A percentile compares a stretch with the other conserved stretches of the same genome.
phyloP scores from a whole-genome alignment of 2,113 vertebrate genomes.

The Beaufortia kweichowensis region DNA sequence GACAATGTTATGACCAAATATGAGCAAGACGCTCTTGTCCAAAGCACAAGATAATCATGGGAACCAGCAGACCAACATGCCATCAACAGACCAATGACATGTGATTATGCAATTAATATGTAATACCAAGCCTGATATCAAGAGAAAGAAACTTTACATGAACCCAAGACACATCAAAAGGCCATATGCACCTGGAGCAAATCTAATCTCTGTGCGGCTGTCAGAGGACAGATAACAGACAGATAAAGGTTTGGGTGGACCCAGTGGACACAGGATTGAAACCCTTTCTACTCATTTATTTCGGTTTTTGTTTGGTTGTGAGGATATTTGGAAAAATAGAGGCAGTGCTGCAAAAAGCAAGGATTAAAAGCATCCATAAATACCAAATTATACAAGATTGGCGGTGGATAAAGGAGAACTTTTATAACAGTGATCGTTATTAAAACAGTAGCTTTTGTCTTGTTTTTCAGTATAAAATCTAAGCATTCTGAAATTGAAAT shows the following conservation, averaged over 20 bases:
- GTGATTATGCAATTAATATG: not conserved
- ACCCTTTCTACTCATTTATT: conserved; percentile 9
- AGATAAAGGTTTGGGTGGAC: not conserved
- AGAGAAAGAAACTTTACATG: not conserved
- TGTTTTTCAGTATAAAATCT: too few relatives aligned
- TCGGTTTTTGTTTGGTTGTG: conserved; percentile 8
- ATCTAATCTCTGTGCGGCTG: conserved; percentile 15
- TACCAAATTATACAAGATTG: too few relatives aligned
- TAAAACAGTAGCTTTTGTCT: too few relatives aligned
- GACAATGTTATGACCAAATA: conserved; percentile 11
- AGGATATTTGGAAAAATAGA: not conserved
- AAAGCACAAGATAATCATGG: not conserved
- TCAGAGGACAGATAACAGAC: not conserved
- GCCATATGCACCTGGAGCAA: not conserved
- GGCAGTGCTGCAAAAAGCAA: not conserved
- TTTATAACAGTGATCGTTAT: too few relatives aligned
- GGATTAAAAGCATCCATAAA: not conserved
- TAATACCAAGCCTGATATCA: conserved; percentile 10
- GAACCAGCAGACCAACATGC: conserved; percentile 26
- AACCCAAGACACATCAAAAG: conserved; percentile 2
- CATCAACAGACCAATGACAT: conserved; percentile 9
- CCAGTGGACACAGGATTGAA: not conserved
- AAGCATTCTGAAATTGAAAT: too few relatives aligned
- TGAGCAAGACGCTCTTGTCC: not conserved
- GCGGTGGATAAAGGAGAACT: too few relatives aligned